Evolutionary conservation across 2,113 vertebrate genomes (phyloP), one percentile per base, ranked within the genome.

Genomic region (Tympanuchus pallidicinctus): DNA sequence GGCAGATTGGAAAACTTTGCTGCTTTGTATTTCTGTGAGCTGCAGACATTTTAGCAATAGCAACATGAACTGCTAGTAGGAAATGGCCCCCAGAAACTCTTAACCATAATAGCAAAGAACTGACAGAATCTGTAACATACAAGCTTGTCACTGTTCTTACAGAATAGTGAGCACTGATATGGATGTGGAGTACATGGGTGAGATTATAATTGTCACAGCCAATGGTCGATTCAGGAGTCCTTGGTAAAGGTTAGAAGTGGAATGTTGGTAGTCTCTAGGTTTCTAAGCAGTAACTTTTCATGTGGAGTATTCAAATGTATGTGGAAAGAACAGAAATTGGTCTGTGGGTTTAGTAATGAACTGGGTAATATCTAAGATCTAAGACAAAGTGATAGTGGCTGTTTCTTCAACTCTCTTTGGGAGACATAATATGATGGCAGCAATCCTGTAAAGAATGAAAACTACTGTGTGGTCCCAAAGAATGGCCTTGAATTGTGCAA

Each of bases 91-190:
- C 27, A 40, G 40, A 59, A 92, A 70, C 60, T 28, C 76, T 72
- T 34, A 28, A 63, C 43, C 9, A 1, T 5, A 2, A 30, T 13
- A 61, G 34, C 21, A 60, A 36, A 21, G 32, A 42, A 20, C 8
- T 15, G 36, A 13, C 9, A 13, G 36, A 36, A 14, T 32, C 54
- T 14, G 32, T 2, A 8, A 22, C 1, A 7, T 1, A 5, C 2
- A 5, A 27, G 36, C 2, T 47, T 27, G 60, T 32, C 0, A 24
- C 11, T 9, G 28, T 16, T 34, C 7, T 32, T 52, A 38, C 16
- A 6, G 40, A 78, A 3, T 1, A 3, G 17, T 22, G 15, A 66
- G 67, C 14, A 6, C 11, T 0, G 60, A 8, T 3, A 4, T 1
- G 57, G n/a, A 10, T 27, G 13, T 11, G 11, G 22, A 25, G 25